These are phyloP conservation scores for Microhierax caerulescens DNA, from an alignment of 2,797 vertebrate genomes.

Conservation along the genomic window DNA sequence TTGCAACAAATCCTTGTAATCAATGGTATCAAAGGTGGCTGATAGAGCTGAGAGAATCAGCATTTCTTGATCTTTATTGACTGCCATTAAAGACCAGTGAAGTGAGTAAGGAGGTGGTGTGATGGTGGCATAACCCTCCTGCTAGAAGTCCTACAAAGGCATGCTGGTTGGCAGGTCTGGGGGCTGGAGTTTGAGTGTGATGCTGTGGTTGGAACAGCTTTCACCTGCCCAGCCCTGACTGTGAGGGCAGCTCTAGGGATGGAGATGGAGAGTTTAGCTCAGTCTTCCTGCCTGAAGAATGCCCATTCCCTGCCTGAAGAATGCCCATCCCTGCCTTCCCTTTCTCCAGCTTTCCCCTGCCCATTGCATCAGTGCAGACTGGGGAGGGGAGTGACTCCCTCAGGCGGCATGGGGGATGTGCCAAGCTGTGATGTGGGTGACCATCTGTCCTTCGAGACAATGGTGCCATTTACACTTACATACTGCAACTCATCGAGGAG, in stretches of 20 bases:
- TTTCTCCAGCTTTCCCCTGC: not conserved
- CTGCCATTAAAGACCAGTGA: not conserved
- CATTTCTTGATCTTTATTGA: not conserved
- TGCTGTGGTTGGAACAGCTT: not conserved
- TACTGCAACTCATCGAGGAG: not conserved
- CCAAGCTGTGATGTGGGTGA: not conserved
- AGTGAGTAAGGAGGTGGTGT: not conserved
- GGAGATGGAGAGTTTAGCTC: not conserved
- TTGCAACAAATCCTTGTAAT: constrained; percentile 25
- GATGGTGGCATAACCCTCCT: not conserved
- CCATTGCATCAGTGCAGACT: not conserved
- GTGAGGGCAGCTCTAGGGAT: not conserved
- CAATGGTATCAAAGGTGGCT: not conserved
- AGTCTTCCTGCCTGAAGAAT: not conserved
- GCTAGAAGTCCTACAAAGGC: not conserved
- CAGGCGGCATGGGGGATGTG: fast-evolving
- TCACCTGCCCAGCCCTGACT: not conserved
- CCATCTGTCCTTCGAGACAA: constrained; percentile 8
- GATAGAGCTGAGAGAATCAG: not conserved
- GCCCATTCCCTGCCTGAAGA: no score
- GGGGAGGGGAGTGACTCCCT: not conserved
- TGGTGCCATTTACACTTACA: not conserved
- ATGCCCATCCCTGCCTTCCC: not conserved
- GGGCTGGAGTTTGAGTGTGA: not conserved
- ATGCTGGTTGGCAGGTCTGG: not conserved